Evolutionary conservation across 2,797 vertebrate species (phyloP), one percentile per base, ranked within the genome.

Genomic region (Paedocypris micromegethes): DNA sequence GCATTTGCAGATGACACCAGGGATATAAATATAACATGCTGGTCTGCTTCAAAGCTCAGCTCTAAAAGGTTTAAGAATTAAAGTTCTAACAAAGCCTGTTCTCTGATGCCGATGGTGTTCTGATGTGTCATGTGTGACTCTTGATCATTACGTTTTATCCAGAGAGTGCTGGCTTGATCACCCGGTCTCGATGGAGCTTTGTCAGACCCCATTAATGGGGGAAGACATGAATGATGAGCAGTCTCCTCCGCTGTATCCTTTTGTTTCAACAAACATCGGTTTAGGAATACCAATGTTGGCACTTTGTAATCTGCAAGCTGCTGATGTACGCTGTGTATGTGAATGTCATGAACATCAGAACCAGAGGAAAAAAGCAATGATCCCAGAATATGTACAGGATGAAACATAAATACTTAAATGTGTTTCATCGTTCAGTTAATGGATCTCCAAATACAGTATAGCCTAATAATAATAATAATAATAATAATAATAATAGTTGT

Each of bases 341-440:
- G 8, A 55, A 37, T 59, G 49, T 50, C 69, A 64, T 72, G 58
- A 60, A 57, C 62, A 68, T 67, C 53, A 62, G 72, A 44, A 46
- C 9, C 37, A 49, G 23, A 23, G 47, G 45, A 63, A 23, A 51
- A 72, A 48, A 65, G 23, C 42, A 67, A 66, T 53, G 38, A 8
- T 6, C 40, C 67, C 56, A 43, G 44, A 23, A 62, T 58, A 47
- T n/a, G 55, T 47, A 8, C 40, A 54, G 37, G 48, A 23, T 23
- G 23, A 23, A 23, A 23, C 23, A 23, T 23, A 23, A 23, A 23
- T 23, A 23, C 1, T 23, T 23, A 23, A 23, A 23, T 23, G 1
- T 23, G 23, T 23, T 23, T 23, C 23, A 23, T 23, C 1, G 23
- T 23, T 23, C 23, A 23, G 23, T 23, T 23, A 23, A 23, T 23